Evolutionary conservation across 2,113 vertebrate genomes (phyloP), one percentile per base, ranked within the genome.

Genomic region (Motacilla alba): DNA sequence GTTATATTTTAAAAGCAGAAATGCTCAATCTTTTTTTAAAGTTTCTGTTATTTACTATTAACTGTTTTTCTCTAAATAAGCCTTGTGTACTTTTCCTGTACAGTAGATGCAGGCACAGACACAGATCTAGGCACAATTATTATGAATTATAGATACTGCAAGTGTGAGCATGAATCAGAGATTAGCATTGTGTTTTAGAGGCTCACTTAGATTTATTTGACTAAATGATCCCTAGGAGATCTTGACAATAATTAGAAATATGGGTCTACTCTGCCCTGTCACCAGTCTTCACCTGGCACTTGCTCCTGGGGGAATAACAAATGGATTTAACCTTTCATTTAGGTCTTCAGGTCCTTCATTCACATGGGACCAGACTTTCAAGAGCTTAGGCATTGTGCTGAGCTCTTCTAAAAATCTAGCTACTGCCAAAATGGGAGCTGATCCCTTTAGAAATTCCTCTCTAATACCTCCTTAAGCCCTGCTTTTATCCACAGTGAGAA

Each of bases 311-410:
- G 24, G 59, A 90, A 74, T 83, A 92, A 83, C 59, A 70, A 83
- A 87, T 63, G 56, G 63, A 70, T 83, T 86, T 90, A 83, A 90
- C 78, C 82, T 90, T 94, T 88, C 87, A 68, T 81, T 92, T 93
- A 52, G 68, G 44, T 86, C 87, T 78, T 90, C 53, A 44, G 43
- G 47, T 56, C 56, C 56, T 86, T 88, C 39, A 10, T 52, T 53
- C 59, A 27, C 39, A 16, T 1, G 4, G 56, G 35, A 67, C 11
- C 64, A 88, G 64, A 53, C 23, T 94, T 74, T 7, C 56, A 52
- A 56, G 59, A 56, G 35, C 16, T 83, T 68, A 44, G 73, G 44
- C 52, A 39, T 59, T 67, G 44, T 83, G 72, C 63, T 83, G 82
- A 88, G 63, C 63, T 74, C 20, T 74, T 88, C 33, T 70, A 3